Evolutionary conservation across 2,113 vertebrate genomes (phyloP), one percentile per base, ranked within the genome.

Genomic region (Cyprinus carpio): DNA sequence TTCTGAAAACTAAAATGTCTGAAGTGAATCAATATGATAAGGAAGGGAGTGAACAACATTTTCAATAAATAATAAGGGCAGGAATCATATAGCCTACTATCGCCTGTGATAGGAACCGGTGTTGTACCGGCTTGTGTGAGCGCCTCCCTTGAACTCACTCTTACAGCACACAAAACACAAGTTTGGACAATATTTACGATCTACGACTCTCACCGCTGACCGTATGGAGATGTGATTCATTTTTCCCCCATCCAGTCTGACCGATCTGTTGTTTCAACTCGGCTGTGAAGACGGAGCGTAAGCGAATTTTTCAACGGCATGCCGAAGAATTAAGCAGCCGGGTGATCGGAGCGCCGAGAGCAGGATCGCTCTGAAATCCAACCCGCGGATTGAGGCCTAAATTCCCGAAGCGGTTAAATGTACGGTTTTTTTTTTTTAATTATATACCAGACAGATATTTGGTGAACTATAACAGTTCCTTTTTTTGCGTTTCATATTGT

Each of bases 61-160:
- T 77, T 77, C 25, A 69, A 82, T n/a, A 51, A 51, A 69, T 29
- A 51, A 82, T 51, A 51, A 34, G 43, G 46, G 20, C 16, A 51
- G 43, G 64, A 69, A 13, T 77, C 4, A 56, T 34, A 75, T 2
- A 34, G 34, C 34, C 34, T 34, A 69, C 46, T 81, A 69, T 51
- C 62, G 64, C 80, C 78, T 82, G 51, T 72, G 31, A 58, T 56
- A 72, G 49, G n/a, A 49, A 25, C 46, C 65, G 67, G 80, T 37
- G 62, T 34, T 76, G 75, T 51, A 76, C 46, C 75, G 75, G 43
- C 46, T 64, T 56, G 65, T 71, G 80, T 71, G 64, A 51, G 49
- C 81, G 81, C 81, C 81, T 83, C 81, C 67, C 81, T 82, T 51
- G 34, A 82, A 82, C 80, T 72, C 81, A 25, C 43, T 25, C 64